A percentile compares a stretch with the other conserved stretches of the same genome.
phyloP scores from a whole-genome alignment of 2,113 vertebrate species.

The Calidris pugnax region DNA sequence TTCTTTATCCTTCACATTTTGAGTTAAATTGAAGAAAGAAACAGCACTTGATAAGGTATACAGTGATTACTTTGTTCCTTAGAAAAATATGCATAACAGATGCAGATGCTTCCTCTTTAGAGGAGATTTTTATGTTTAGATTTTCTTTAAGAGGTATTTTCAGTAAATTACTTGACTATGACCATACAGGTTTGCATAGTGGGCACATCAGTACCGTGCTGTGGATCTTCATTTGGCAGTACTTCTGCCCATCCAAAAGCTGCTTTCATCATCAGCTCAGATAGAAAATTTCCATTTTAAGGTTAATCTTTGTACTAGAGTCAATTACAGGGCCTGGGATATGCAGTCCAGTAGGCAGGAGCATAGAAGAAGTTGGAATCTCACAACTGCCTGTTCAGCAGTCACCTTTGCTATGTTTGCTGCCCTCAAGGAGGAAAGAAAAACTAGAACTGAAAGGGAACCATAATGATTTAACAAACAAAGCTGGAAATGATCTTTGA shows the following conservation, averaged over 20 bases:
- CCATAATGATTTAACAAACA: neutral
- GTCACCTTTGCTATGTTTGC: neutral
- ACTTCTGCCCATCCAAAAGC: neutral
- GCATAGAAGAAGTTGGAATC: neutral
- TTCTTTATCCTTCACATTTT: neutral
- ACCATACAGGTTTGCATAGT: accelerated
- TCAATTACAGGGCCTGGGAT: neutral
- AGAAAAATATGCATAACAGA: neutral
- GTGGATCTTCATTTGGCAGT: neutral
- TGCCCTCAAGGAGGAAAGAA: neutral
- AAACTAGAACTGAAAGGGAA: neutral
- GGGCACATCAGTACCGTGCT: neutral
- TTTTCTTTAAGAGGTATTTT: neutral
- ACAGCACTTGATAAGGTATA: neutral
- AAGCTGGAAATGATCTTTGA: neutral
- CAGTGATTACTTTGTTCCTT: neutral
- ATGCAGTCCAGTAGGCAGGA: neutral
- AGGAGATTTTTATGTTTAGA: neutral
- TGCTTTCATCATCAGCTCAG: neutral
- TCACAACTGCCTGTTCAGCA: neutral
- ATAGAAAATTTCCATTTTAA: neutral
- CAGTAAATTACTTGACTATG: neutral
- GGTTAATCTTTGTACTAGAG: neutral
- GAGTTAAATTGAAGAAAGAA: neutral
- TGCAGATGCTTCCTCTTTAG: neutral